Evolutionary conservation across 2,113 vertebrate genomes (phyloP).

Genomic region (Tiliqua scincoides): DNA sequence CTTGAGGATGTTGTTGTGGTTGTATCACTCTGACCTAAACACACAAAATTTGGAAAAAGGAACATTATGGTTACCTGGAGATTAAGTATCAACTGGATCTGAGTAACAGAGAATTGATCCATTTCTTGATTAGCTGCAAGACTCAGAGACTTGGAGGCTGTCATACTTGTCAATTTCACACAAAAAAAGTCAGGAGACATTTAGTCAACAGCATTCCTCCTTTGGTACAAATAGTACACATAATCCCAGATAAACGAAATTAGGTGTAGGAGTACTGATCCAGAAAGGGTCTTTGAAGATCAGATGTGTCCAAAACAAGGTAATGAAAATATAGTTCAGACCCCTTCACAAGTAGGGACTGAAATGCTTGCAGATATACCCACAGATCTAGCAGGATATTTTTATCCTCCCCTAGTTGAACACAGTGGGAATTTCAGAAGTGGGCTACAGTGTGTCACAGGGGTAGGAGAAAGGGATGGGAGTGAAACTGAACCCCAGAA

Average conservation of each 20-base stretch:
- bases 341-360: neutral
- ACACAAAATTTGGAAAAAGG: neutral
- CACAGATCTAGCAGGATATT: neutral
- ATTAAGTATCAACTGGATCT: neutral
- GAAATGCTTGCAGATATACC: neutral
- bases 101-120: neutral
- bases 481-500: neutral
- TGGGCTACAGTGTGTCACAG: neutral
- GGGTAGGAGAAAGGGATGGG: neutral
- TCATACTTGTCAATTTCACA: neutral
- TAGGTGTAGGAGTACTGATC: neutral
- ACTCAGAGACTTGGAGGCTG: neutral
- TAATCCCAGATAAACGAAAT: neutral
- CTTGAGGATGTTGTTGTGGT: slow-evolving; percentile 74
- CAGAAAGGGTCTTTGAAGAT: neutral
- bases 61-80: neutral
- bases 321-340: neutral
- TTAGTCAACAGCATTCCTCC: neutral
- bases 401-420: neutral
- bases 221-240: neutral
- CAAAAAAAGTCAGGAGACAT: neutral
- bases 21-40: slow-evolving; percentile 85
- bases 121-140: neutral
- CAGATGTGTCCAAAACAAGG: neutral
- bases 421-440: neutral